These are phyloP conservation scores for Alethe diademata DNA, from an alignment of 2,113 vertebrate species.

Conservation along the genomic window DNA sequence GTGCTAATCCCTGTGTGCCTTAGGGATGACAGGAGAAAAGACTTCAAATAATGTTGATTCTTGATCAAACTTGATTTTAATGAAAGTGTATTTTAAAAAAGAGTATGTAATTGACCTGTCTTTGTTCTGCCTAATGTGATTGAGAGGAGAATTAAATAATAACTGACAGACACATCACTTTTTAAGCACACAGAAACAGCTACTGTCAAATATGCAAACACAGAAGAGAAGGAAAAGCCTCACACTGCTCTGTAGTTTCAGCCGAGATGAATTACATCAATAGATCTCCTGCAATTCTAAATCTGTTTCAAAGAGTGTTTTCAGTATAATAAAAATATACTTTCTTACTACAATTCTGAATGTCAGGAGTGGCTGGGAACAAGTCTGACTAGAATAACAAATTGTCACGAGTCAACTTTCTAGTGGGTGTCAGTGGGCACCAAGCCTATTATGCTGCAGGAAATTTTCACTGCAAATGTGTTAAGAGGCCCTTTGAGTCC, in stretches of 20 bases:
- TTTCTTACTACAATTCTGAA: neutral
- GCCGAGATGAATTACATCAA: neutral
- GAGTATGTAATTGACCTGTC: conserved; percentile 34
- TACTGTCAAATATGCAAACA: conserved; percentile 48
- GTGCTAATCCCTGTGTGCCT: neutral
- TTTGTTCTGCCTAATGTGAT: conserved; percentile 43
- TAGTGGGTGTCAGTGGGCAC: conserved; percentile 43
- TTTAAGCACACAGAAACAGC: neutral
- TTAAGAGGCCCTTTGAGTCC: conserved; percentile 13
- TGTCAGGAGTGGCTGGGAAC: conserved; percentile 22
- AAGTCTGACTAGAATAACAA: conserved; percentile 45
- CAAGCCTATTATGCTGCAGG: conserved; percentile 44
- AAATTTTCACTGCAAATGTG: conserved; percentile 13
- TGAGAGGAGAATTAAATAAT: conserved; percentile 47
- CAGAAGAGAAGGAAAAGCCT: neutral
- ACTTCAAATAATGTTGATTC: conserved; percentile 17
- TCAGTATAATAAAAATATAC: conserved; percentile 30
- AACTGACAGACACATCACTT: conserved; percentile 1
- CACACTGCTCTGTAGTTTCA: neutral
- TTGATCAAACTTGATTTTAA: conserved; percentile 42
- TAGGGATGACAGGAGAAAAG: neutral
- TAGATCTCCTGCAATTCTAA: conserved; percentile 11
- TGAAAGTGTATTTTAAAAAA: conserved; percentile 15
- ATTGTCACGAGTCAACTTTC: conserved; percentile 36
- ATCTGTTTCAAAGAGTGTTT: neutral